Evolutionary conservation across 1,140 invertebrate genomes (phyloP).

Genomic region (Papilio glaucus): DNA sequence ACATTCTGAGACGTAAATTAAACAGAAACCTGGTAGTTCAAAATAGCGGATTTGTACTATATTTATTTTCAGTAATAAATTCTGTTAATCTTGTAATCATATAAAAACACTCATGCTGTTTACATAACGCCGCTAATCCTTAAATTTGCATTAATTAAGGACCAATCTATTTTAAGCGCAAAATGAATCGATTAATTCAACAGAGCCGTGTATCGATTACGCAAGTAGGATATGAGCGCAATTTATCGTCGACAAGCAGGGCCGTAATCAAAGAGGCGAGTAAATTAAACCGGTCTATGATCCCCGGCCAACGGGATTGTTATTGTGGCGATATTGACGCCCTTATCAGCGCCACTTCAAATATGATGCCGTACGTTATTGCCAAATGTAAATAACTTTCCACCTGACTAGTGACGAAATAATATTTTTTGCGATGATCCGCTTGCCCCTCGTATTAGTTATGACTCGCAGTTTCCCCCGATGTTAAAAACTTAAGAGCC

Average conservation of each 20-base stretch:
- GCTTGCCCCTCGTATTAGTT: background rate
- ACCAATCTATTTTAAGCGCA: background rate
- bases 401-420: background rate
- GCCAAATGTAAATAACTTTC: slow-evolving; percentile 20
- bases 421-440: slow-evolving; percentile 4
- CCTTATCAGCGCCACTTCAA: slow-evolving; percentile 23
- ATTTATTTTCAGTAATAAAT: no score
- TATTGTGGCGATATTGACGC: slow-evolving; percentile 15
- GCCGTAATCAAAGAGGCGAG: slow-evolving; percentile 17
- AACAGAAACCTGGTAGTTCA: background rate
- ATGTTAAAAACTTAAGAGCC: no score
- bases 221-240: background rate
- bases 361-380: background rate
- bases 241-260: slow-evolving; percentile 20
- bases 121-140: background rate
- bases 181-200: slow-evolving; percentile 13
- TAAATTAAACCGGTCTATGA: slow-evolving; percentile 34
- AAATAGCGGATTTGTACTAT: no score
- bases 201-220: background rate
- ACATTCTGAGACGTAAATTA: background rate
- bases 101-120: no score
- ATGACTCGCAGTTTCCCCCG: background rate
- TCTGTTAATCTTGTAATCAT: no score
- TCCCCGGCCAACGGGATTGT: slow-evolving; percentile 25
- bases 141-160: background rate